phyloP scores from a whole-genome alignment of 2,888 invertebrate species.

The Euzetes globulus region DNA sequence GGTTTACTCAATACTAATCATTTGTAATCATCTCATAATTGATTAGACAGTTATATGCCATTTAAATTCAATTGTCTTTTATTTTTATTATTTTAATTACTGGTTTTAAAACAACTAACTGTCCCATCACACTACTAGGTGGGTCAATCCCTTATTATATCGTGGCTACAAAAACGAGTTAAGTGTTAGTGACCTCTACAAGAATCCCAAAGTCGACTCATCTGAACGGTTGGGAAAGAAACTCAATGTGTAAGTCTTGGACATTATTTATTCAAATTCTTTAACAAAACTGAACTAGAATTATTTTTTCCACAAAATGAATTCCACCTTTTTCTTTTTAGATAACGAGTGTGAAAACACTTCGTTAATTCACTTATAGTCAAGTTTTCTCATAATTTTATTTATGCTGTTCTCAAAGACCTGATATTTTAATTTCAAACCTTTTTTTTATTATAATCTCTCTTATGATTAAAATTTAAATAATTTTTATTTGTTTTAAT shows the following conservation, averaged over 20 bases:
- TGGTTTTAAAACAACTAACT: not conserved
- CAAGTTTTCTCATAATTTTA: no score
- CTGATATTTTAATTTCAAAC: no score
- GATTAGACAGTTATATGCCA: not conserved
- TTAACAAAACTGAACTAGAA: not conserved
- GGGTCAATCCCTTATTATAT: conserved; percentile 32
- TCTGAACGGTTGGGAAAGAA: conserved; percentile 30
- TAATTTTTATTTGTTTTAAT: no score
- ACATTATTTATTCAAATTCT: not conserved
- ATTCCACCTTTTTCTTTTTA: no score
- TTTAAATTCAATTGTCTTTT: not conserved
- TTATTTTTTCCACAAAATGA: no score
- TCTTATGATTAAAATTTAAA: no score
- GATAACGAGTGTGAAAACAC: no score
- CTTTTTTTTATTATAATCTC: no score
- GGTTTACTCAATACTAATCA: not conserved
- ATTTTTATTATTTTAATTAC: not conserved
- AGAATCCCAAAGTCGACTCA: conserved; percentile 34
- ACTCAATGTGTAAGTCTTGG: conserved; percentile 34
- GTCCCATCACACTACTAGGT: conserved; percentile 14
- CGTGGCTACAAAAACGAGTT: conserved; percentile 30
- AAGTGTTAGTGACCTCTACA: conserved; percentile 32
- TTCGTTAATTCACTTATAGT: no score
- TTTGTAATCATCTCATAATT: not conserved
- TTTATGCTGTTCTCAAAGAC: no score